phyloP scores from a whole-genome alignment of 1,140 invertebrate species.

The Archivesica marissinica region DNA sequence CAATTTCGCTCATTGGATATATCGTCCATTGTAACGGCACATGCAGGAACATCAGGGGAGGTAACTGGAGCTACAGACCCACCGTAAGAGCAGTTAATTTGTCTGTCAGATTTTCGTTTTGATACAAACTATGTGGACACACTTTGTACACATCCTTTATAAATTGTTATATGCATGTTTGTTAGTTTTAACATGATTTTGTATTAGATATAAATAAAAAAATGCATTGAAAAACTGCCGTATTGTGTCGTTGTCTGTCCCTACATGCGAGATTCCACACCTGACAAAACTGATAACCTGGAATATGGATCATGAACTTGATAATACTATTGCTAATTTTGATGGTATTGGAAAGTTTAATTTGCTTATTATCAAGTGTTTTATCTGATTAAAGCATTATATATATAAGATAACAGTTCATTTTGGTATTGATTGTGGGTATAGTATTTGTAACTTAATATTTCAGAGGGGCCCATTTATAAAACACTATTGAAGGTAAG shows the following conservation, averaged over 20 bases:
- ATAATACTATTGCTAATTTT: not conserved
- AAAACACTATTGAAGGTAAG: no score
- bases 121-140: not conserved
- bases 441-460: no score
- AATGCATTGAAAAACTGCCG: not conserved
- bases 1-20: no score
- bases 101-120: no score
- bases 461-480: not conserved
- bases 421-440: constrained; percentile 2
- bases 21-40: no score
- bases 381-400: constrained; percentile 5
- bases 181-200: not conserved
- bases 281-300: not conserved
- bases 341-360: not conserved
- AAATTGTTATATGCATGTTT: not conserved
- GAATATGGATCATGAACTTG: not conserved
- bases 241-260: not conserved
- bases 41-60: no score
- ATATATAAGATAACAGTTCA: not conserved
- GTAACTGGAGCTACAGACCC: no score
- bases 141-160: not conserved
- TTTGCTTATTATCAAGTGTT: not conserved
- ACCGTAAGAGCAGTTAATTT: no score
- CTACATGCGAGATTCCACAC: not conserved
- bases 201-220: not conserved